Evolutionary conservation across 2,113 vertebrate genomes (phyloP).

Genomic region (Podilymbus podiceps): DNA sequence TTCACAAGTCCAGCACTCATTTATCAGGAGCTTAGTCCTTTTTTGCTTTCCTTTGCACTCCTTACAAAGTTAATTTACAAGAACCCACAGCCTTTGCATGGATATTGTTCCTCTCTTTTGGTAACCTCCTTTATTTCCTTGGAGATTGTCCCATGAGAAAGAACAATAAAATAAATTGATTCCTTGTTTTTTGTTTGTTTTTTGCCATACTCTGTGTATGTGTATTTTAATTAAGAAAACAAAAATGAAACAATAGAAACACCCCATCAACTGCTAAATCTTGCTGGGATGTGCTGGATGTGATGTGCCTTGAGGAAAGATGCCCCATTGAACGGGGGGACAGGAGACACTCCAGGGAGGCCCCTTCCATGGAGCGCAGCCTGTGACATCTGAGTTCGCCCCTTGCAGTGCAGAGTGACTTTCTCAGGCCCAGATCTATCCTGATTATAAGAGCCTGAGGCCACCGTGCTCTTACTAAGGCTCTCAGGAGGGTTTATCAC

Average conservation of each 20-base stretch:
- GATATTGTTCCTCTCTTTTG: neutral
- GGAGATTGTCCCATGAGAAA: neutral
- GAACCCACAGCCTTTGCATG: neutral
- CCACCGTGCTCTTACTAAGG: neutral
- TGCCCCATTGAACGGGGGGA: neutral
- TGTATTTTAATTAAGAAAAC: neutral
- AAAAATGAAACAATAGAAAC: neutral
- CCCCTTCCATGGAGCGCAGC: neutral
- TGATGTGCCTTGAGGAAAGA: neutral
- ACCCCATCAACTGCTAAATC: neutral
- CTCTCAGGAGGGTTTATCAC: neutral
- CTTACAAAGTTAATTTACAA: neutral
- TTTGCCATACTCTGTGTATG: neutral
- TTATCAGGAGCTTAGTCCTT: neutral
- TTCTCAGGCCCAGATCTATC: neutral
- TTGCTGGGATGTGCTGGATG: neutral
- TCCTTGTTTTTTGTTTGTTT: neutral
- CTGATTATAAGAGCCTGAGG: fast-evolving
- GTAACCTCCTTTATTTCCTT: neutral
- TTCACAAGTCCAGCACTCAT: neutral
- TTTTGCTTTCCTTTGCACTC: neutral
- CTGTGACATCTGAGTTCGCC: neutral
- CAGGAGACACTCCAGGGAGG: neutral
- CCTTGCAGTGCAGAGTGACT: neutral
- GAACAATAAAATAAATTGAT: neutral